phyloP scores from a whole-genome alignment of 2,113 vertebrate genomes.

The Erythrocebus patas region DNA sequence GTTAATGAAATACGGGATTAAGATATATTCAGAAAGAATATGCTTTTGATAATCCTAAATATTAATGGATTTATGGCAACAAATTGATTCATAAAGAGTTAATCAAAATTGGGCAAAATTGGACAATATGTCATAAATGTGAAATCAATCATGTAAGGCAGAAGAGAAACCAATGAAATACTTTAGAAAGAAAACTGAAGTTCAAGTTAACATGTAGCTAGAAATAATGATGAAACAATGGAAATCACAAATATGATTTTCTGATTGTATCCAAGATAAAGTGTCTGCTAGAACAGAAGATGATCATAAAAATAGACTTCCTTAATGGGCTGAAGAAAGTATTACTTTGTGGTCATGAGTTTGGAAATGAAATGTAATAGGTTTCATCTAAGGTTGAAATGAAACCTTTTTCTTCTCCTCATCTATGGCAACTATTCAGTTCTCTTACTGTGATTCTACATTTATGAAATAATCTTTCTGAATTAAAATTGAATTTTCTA shows the following conservation, averaged over 20 bases:
- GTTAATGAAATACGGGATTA: constrained; percentile 50
- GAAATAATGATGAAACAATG: background rate
- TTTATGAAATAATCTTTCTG: constrained; percentile 4
- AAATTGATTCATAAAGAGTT: constrained; percentile 29
- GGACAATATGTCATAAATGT: background rate
- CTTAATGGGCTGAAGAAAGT: background rate
- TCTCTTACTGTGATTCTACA: background rate
- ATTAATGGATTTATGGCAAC: constrained; percentile 47
- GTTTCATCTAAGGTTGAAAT: constrained; percentile 40
- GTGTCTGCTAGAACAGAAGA: background rate
- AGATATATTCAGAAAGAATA: constrained; percentile 26
- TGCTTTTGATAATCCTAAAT: constrained; percentile 33
- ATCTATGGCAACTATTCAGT: background rate
- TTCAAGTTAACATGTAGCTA: background rate
- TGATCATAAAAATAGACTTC: constrained; percentile 22
- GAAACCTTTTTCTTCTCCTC: background rate
- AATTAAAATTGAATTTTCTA: constrained; percentile 16
- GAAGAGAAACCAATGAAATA: background rate
- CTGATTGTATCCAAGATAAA: constrained; percentile 22
- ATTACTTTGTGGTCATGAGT: background rate
- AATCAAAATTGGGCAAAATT: constrained; percentile 51
- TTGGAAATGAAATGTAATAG: constrained; percentile 7
- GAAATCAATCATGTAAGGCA: constrained; percentile 4
- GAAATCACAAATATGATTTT: background rate
- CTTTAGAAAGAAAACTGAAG: background rate